Evolutionary conservation across 1,140 invertebrate species (phyloP).

Genomic region (Wiebesia pumilae): DNA sequence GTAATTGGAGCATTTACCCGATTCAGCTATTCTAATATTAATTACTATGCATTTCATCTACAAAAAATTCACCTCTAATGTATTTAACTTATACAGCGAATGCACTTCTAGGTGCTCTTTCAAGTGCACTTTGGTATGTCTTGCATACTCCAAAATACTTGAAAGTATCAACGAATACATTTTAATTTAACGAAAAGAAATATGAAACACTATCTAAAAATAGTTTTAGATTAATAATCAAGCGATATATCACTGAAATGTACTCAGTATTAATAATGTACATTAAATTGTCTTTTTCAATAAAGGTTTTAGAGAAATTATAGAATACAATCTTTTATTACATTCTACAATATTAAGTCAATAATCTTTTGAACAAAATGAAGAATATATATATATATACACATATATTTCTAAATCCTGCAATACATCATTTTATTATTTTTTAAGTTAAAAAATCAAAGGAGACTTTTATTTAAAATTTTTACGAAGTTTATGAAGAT

Average conservation of each 20-base stretch:
- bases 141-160: slow-evolving; percentile 26
- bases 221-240: slow-evolving; percentile 27
- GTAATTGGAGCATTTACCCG: slow-evolving; percentile 1
- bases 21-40: background rate
- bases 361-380: too few relatives aligned
- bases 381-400: too few relatives aligned
- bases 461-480: too few relatives aligned
- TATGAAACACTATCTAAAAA: slow-evolving; percentile 12
- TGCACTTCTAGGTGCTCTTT: slow-evolving; percentile 25
- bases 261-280: slow-evolving; percentile 30
- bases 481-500: too few relatives aligned
- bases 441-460: too few relatives aligned
- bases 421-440: background rate
- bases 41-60: background rate
- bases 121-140: slow-evolving; percentile 21
- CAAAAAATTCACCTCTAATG: background rate
- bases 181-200: slow-evolving; percentile 1
- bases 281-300: slow-evolving; percentile 44
- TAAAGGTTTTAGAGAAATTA: slow-evolving; percentile 32
- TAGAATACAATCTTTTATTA: background rate
- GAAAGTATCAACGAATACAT: background rate
- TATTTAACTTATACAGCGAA: slow-evolving; percentile 2
- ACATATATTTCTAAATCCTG: too few relatives aligned
- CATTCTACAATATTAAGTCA: background rate
- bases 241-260: slow-evolving; percentile 37